phyloP scores from a whole-genome alignment of 2,113 vertebrate genomes.

The Siniperca chuatsi region DNA sequence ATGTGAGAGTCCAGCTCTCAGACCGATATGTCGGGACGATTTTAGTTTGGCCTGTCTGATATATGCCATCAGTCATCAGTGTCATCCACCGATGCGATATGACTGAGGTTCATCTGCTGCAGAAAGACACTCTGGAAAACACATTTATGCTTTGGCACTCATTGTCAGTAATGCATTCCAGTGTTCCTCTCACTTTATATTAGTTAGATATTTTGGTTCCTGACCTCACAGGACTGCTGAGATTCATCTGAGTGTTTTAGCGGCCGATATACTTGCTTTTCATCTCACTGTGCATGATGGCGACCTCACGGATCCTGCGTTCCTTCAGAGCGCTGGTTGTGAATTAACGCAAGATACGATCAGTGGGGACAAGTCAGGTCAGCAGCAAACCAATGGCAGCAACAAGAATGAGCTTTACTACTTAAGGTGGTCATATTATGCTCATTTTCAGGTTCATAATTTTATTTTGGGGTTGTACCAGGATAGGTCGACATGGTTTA shows the following conservation, averaged over 20 bases:
- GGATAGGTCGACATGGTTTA: too few species aligned
- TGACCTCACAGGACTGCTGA: not conserved
- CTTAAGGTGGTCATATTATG: too few species aligned
- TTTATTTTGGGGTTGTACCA: too few species aligned
- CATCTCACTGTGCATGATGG: not conserved
- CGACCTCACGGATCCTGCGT: too few species aligned
- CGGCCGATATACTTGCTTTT: not conserved
- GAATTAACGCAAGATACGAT: not conserved
- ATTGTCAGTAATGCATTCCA: not conserved
- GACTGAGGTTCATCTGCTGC: not conserved
- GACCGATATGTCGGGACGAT: not conserved
- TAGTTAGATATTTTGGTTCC: too few species aligned
- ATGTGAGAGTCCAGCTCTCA: constrained; percentile 25
- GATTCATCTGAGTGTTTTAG: not conserved
- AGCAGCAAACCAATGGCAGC: not conserved
- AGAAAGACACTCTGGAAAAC: not conserved
- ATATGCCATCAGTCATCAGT: not conserved
- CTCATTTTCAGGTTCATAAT: too few species aligned
- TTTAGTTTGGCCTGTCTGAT: not conserved
- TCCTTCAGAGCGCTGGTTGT: not conserved
- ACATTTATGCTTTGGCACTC: not conserved
- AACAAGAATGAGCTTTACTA: not conserved
- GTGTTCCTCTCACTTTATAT: not conserved
- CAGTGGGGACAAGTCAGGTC: not conserved
- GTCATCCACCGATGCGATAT: not conserved